Base-by-base conservation (phyloP, 2,888 invertebrate genomes). In the Lasioglossum calceatum region DNA sequence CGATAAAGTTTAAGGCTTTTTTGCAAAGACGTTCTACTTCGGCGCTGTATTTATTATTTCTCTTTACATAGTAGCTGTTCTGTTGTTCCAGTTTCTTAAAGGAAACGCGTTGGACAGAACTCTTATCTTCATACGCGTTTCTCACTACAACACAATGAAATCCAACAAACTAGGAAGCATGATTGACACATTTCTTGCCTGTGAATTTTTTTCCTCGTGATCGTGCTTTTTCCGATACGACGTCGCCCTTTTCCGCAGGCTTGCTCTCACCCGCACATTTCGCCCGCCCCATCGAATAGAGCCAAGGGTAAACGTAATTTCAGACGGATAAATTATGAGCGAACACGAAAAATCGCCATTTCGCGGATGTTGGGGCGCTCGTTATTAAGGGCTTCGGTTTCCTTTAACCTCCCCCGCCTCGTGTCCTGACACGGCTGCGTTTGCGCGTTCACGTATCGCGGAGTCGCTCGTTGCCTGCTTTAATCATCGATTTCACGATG, bases 341-440 rank as follows among this genome's bases (percentile, higher is more conserved):
- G 91, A 91, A 89, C 93, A 93, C 93, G 93, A 92, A 92, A 93
- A 93, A 93, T 92, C 90, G 92, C 92, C 92, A 92, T 93, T 93
- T 91, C 92, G 91, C 88, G 92, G 91, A 91, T 91, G 91, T 89
- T 88, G 88, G 82, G 87, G 86, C 88, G 88, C 88, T 86, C 88
- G 91, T 86, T 92, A 92, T 92, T 92, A 92, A 91, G 87, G 88
- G 81, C 86, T 82, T 88, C 87, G 86, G 84, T 85, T 86, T 77
- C 75, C 82, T 85, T 84, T 72, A 19, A 27, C 70, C 42, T 71
- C 32, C 72, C 73, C 54, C n/a, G 72, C 50, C 74, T 77, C 74
- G 61, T 71, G 70, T 61, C 61, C 79, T 5, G 70, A 16, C 44
- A 42, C 42, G 50, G 84, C 64, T 61, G 84, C 72, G 85, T 76